Evolutionary conservation across 2,888 invertebrate genomes (phyloP), one percentile per base, ranked within the genome.

Genomic region (Listrodromus nycthemerus): DNA sequence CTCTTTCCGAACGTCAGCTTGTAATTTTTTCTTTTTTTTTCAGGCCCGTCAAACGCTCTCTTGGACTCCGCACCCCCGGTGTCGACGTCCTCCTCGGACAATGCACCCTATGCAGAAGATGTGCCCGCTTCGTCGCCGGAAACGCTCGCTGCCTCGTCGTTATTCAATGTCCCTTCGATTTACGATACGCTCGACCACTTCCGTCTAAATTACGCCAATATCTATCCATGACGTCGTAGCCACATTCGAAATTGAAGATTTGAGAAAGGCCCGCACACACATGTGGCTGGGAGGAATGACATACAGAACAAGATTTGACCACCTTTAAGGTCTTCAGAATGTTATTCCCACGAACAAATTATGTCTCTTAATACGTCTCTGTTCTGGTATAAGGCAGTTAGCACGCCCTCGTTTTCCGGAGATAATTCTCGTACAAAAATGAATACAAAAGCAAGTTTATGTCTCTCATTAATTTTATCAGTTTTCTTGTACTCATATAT

Each of bases 1-100:
- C 81, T 74, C 77, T 76, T 84, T 79, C 73, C 84, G 82, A 83
- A 82, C 83, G 83, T 83, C 85, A 86, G 79, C 85, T 82, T 84
- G 85, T 69, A 83, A 70, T 76, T 41, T 41, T 41, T 13, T 41
- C 13, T 37, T 37, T 37, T 37, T 33, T 33, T 33, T 33, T 8
- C 63, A 33, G 52, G 52, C 74, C 10, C 50, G 65, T 65, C 74
- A 33, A 55, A 58, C 58, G 58, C 58, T 58, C 27, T 58, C 27
- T 30, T 30, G 24, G 27, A 58, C 30, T 30, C 27, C 27, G 6
- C 16, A 27, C 58, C 48, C 48, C 48, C 45, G 48, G 48, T 24
- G 65, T 50, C 65, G 48, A 45, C 58, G 63, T 13, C 8, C 16
- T 21, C 37, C 7, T 30, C 58, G 30, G 16, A 75, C 65, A 50